Evolutionary conservation across 2,888 invertebrate species (phyloP), one percentile per base, ranked within the genome.

Genomic region (Spodoptera picta): DNA sequence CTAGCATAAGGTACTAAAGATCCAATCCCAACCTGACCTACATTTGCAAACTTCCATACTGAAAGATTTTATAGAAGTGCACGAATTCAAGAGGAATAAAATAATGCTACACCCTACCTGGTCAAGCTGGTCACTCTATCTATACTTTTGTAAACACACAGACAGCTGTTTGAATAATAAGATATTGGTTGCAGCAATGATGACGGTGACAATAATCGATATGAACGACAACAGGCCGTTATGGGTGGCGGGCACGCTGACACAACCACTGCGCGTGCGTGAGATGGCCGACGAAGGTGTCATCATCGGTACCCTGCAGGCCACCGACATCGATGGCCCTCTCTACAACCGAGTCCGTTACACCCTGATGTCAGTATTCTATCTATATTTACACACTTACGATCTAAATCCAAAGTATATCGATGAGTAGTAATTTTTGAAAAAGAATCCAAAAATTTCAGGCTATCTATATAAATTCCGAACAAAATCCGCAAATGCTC

Each of bases 201-300:
- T 96, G 68, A 94, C 95, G 0, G 91, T 97, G 24, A 93, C 92
- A 2, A 95, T 97, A 65, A 86, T 91, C 12, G 96, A 97, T 82
- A 90, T 95, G 81, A 96, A 96, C 80, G 96, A 97, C 86, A 96
- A 96, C 83, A 65, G 88, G 2, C 97, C 97, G 3, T 70, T 90
- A 52, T 96, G 96, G 92, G 85, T 86, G 0, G 70, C 80, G 0
- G 92, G 92, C 0, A 92, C 95, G 2, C 80, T 95, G 50, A 77
- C 75, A 1, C 92, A 93, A 68, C 59, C 65, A 51, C 87, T 93
- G 77, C 80, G 90, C 42, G 96, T 96, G 3, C 87, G 93, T 1
- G 96, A 97, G 87, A 90, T 92, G 79, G 92, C 96, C 0, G 85
- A 81, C 14, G 70, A 75, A 6, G 91, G 87, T 11, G 91, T 92